A percentile compares a stretch with the other conserved stretches of the same genome.
Conservation (phyloP, 2,888 invertebrate genomes). For the Erebia palarica region DNA sequence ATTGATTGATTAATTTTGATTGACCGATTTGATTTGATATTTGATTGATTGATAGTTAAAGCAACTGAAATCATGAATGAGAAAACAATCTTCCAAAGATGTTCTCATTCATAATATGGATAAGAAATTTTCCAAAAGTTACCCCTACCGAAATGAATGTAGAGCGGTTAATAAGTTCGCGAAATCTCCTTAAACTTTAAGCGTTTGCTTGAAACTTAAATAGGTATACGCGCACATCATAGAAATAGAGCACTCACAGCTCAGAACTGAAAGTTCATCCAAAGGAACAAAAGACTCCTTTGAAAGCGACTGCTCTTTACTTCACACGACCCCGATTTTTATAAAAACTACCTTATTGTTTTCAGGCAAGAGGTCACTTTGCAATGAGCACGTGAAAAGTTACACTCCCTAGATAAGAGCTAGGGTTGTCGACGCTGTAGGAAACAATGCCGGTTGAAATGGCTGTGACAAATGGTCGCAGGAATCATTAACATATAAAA, state of each 20-base stretch:
- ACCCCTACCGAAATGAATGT: constrained; percentile 18
- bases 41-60: neutral
- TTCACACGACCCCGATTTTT: constrained; percentile 27
- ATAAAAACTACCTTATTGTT: constrained; percentile 23
- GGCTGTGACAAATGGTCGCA: neutral
- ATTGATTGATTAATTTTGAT: too few species aligned
- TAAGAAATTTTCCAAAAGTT: constrained; percentile 27
- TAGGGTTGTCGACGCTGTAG: constrained; percentile 11
- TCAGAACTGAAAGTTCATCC: constrained; percentile 37
- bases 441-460: constrained; percentile 3
- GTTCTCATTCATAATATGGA: constrained; percentile 1
- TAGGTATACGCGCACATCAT: constrained; percentile 35
- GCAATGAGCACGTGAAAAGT: constrained; percentile 13
- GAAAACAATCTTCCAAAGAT: neutral
- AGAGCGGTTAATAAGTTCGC: constrained; percentile 32
- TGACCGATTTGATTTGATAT: too few species aligned
- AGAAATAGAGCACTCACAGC: constrained; percentile 34
- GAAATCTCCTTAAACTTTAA: constrained; percentile 31
- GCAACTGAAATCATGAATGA: neutral
- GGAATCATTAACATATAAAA: neutral
- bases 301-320: constrained; percentile 38
- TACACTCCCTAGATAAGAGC: constrained; percentile 21
- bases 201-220: constrained; percentile 34
- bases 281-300: constrained; percentile 43
- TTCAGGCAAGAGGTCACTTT: constrained; percentile 21